These are phyloP conservation scores for Epinephelus lanceolatus DNA, from an alignment of 2,113 vertebrate species.

Conservation along the genomic window DNA sequence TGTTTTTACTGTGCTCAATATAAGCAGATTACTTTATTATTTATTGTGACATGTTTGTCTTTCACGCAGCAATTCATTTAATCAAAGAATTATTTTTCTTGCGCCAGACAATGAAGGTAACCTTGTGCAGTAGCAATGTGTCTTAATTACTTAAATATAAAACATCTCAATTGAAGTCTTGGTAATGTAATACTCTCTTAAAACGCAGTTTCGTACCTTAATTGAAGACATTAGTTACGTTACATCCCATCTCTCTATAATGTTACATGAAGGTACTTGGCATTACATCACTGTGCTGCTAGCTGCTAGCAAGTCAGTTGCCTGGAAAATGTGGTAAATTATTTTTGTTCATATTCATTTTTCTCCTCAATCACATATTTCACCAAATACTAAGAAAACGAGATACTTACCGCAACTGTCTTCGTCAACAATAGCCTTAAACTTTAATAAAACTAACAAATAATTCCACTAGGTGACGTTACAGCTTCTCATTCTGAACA, in stretches of 20 bases:
- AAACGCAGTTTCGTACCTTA: neutral
- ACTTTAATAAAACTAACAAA: neutral
- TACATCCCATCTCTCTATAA: too few relatives aligned
- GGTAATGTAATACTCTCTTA: too few relatives aligned
- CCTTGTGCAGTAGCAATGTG: neutral
- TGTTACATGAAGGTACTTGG: too few relatives aligned
- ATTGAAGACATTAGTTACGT: too few relatives aligned
- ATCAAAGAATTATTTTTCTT: neutral
- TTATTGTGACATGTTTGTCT: neutral
- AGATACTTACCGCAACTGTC: constrained; percentile 13
- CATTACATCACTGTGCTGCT: neutral
- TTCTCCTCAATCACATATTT: neutral
- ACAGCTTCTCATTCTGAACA: neutral
- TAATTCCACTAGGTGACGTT: rapidly evolving
- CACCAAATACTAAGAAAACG: rapidly evolving
- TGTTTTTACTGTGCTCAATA: too few relatives aligned
- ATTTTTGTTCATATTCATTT: neutral
- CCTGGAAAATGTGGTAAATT: neutral
- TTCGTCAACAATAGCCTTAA: neutral
- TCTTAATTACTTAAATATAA: too few relatives aligned
- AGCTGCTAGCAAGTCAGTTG: constrained; percentile 2
- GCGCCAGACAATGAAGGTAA: too few relatives aligned
- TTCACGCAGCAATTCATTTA: neutral
- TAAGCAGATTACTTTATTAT: neutral
- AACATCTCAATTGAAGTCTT: too few relatives aligned